These are phyloP conservation scores for Spea hammondii DNA, from an alignment of 2,797 vertebrate species.

Conservation along the genomic window DNA sequence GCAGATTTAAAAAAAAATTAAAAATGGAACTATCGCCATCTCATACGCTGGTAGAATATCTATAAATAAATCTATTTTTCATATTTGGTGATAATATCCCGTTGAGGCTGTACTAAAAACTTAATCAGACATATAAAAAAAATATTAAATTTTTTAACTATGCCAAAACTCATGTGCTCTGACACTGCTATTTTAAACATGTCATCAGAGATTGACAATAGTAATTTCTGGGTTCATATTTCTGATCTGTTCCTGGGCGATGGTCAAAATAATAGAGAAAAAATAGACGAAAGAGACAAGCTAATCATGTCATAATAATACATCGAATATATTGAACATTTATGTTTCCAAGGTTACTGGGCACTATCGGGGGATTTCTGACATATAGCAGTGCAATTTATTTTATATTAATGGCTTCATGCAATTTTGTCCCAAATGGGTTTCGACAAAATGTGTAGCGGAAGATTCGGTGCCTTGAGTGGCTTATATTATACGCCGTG, in stretches of 20 bases:
- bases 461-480: neutral
- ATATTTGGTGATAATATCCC: neutral
- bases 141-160: neutral
- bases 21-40: no score
- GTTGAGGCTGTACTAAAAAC: neutral
- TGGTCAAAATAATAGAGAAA: conserved; percentile 21
- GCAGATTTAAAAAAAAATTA: no score
- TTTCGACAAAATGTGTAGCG: neutral
- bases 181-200: neutral
- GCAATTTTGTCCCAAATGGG: neutral
- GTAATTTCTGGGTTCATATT: conserved; percentile 11
- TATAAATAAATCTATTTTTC: neutral
- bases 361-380: neutral
- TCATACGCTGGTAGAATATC: no score
- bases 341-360: conserved; percentile 23
- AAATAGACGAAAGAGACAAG: conserved; percentile 1
- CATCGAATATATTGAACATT: conserved; percentile 16
- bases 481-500: neutral
- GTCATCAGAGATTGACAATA: neutral
- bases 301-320: conserved; percentile 17
- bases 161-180: neutral
- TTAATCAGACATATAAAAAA: neutral
- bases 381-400: conserved; percentile 10
- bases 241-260: neutral
- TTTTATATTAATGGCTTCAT: conserved; percentile 5